phyloP scores from a whole-genome alignment of 2,888 invertebrate species.

The Minunthozetes semirufus region DNA sequence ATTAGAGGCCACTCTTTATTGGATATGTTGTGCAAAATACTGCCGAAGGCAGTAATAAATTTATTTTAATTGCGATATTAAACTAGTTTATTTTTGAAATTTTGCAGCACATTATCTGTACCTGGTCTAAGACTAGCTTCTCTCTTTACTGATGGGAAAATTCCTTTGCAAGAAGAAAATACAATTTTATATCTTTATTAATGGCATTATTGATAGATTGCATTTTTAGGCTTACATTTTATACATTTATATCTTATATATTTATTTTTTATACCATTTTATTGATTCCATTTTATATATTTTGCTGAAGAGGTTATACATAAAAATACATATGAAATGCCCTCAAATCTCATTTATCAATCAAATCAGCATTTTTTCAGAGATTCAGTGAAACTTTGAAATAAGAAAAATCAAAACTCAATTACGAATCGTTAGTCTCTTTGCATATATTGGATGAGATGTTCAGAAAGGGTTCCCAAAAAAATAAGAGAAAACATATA shows the following conservation, averaged over 20 bases:
- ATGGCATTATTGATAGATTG: conserved; percentile 23
- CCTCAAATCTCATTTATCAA: neutral
- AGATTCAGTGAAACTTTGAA: neutral
- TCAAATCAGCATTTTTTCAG: neutral
- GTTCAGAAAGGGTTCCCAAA: neutral
- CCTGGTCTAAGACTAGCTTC: too few relatives aligned
- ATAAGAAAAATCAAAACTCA: neutral
- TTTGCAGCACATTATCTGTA: conserved; percentile 1
- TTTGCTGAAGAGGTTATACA: neutral
- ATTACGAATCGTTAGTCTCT: neutral
- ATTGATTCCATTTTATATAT: neutral
- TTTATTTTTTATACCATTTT: neutral
- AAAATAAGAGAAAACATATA: neutral
- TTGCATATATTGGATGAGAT: neutral
- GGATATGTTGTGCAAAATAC: neutral
- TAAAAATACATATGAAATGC: neutral
- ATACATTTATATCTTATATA: neutral
- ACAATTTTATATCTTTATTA: conserved; percentile 11
- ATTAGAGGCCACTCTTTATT: neutral
- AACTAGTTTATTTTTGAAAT: neutral
- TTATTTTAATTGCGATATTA: conserved; percentile 26
- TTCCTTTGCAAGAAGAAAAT: neutral
- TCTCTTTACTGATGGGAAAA: neutral
- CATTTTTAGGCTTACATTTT: neutral
- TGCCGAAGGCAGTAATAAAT: conserved; percentile 7